These are phyloP conservation scores for Tetragnatha versicolor DNA, from an alignment of 1,140 invertebrate species.

Conservation along the genomic window DNA sequence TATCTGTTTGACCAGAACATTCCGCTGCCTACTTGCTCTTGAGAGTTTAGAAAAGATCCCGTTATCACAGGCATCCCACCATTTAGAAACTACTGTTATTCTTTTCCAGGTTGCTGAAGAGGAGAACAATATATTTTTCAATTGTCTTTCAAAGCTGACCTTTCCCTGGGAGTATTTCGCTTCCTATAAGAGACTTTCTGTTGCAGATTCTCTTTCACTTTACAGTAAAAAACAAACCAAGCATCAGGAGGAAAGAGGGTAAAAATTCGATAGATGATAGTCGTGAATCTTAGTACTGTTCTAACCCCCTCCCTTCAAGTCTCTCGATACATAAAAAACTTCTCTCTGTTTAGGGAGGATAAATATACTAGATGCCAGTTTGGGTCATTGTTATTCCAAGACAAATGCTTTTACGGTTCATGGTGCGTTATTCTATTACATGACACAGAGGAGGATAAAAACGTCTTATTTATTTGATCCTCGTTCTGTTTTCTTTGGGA, in stretches of 20 bases:
- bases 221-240: not conserved
- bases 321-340: not conserved
- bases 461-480: too few relatives aligned
- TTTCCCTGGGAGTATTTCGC: not conserved
- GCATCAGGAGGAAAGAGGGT: not conserved
- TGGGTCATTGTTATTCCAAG: slow-evolving; percentile 27
- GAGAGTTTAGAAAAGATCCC: slow-evolving; percentile 5
- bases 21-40: too few relatives aligned
- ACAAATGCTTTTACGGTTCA: slow-evolving; percentile 38
- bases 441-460: not conserved
- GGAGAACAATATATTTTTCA: slow-evolving; percentile 29
- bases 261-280: slow-evolving; percentile 26
- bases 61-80: slow-evolving; percentile 24
- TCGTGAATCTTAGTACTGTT: slow-evolving; percentile 37
- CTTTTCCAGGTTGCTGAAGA: slow-evolving; percentile 17
- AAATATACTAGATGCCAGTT: slow-evolving; percentile 35
- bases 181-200: not conserved
- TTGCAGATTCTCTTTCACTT: not conserved
- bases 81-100: slow-evolving; percentile 30
- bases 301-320: not conserved
- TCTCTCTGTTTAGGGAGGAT: slow-evolving; percentile 13
- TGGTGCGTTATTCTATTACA: slow-evolving; percentile 41
- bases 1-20: too few relatives aligned
- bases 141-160: not conserved
- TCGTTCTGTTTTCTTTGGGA: not conserved